Evolutionary conservation across 2,113 vertebrate species (phyloP).

Genomic region (Chaetodon trifascialis): DNA sequence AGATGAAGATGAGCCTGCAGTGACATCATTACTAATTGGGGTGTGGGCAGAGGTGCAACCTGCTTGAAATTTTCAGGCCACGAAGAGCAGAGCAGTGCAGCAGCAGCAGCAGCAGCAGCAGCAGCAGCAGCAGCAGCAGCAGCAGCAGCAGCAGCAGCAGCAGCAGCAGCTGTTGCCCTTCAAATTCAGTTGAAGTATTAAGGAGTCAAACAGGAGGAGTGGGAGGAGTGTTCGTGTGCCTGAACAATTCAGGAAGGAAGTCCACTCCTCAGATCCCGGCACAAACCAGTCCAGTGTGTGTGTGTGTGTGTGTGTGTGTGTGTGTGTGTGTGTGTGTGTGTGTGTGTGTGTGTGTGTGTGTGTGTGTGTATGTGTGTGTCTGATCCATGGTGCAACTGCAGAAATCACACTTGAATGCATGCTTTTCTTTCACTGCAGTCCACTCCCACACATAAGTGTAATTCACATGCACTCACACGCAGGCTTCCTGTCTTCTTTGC

Average conservation of each 20-base stretch:
- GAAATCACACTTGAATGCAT: slow-evolving; percentile 2
- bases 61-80: background rate
- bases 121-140: slow-evolving; percentile 17
- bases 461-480: background rate
- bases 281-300: background rate
- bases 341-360: background rate
- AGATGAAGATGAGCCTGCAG: slow-evolving; percentile 27
- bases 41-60: background rate
- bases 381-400: background rate
- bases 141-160: no score
- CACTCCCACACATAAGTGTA: slow-evolving; percentile 25
- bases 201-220: slow-evolving; percentile 30
- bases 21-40: background rate
- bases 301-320: background rate
- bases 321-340: background rate
- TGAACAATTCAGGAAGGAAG: slow-evolving; percentile 70
- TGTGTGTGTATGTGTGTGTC: background rate
- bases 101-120: slow-evolving; percentile 31
- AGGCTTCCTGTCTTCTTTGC: slow-evolving; percentile 28
- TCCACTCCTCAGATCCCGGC: slow-evolving; percentile 58
- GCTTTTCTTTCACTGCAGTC: slow-evolving; percentile 5
- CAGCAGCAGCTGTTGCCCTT: slow-evolving; percentile 24
- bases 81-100: background rate
- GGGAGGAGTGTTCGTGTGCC: slow-evolving; percentile 14
- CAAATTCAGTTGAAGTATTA: background rate